These are phyloP conservation scores for Neopelma chrysocephalum DNA, from an alignment of 2,797 vertebrate species.

Conservation along the genomic window DNA sequence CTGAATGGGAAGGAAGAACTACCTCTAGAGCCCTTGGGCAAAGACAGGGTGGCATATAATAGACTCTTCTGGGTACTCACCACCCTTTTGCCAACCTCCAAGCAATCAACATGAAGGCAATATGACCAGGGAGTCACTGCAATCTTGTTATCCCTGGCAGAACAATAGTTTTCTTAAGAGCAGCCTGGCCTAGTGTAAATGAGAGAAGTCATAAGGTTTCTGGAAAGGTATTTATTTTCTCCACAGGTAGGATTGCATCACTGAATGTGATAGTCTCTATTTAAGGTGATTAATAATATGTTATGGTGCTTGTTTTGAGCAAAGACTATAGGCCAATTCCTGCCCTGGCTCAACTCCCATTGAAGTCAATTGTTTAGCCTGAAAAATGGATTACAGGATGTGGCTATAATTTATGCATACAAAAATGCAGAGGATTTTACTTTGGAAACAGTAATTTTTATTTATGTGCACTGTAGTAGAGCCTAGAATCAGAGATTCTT, in stretches of 20 bases:
- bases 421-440: neutral
- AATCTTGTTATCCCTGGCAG: neutral
- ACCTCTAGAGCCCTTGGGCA: neutral
- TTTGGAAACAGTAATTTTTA: conserved; percentile 25
- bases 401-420: conserved; percentile 40
- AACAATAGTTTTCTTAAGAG: neutral
- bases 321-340: conserved; percentile 11
- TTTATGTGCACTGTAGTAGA: neutral
- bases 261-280: conserved; percentile 23
- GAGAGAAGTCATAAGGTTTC: conserved; percentile 25
- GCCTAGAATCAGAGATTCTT: neutral
- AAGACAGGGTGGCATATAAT: neutral
- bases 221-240: conserved; percentile 46
- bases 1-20: neutral
- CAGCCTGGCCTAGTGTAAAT: neutral
- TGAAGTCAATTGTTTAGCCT: conserved; percentile 51
- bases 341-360: conserved; percentile 27
- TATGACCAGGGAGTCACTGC: neutral
- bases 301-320: conserved; percentile 33
- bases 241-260: neutral
- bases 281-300: conserved; percentile 52
- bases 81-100: neutral
- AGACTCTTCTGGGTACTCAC: neutral
- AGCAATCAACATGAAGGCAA: neutral
- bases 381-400: conserved; percentile 48